These are phyloP conservation scores for Dermatophagoides farinae DNA, from an alignment of 1,140 invertebrate genomes.

Conservation along the genomic window DNA sequence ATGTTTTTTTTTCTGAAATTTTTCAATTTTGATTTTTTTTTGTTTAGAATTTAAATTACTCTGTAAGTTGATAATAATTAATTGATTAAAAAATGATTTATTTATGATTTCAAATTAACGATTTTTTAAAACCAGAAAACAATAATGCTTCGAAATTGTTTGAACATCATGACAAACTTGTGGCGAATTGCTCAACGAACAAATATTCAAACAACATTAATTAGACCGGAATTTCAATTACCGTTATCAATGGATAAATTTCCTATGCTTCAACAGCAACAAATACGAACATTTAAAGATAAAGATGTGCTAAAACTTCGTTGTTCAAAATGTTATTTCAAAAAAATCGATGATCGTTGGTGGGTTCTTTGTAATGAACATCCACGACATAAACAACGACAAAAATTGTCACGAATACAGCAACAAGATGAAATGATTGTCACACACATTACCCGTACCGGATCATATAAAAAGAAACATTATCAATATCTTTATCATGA, in stretches of 20 bases:
- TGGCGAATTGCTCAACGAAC: neutral
- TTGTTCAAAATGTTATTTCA: slow-evolving; percentile 53
- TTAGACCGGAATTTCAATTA: neutral
- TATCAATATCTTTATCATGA: slow-evolving; percentile 10
- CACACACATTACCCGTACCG: slow-evolving; percentile 43
- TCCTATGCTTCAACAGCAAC: neutral
- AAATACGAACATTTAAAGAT: slow-evolving; percentile 34
- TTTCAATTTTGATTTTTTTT: neutral
- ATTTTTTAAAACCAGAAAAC: neutral
- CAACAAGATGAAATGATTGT: slow-evolving; percentile 39
- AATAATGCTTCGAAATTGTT: neutral
- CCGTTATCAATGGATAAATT: neutral
- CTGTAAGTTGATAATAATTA: neutral
- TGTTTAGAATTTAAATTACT: neutral
- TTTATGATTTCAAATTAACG: neutral
- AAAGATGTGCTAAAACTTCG: slow-evolving; percentile 36
- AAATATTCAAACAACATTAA: neutral
- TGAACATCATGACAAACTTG: neutral
- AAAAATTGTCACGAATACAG: slow-evolving; percentile 24
- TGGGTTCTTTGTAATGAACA: slow-evolving; percentile 50
- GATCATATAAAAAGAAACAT: slow-evolving; percentile 25
- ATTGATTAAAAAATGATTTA: neutral
- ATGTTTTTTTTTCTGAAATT: neutral
- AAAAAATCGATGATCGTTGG: slow-evolving; percentile 39
- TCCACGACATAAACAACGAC: slow-evolving; percentile 55